Evolutionary conservation across 2,113 vertebrate species (phyloP).

Genomic region (Tragelaphus buxtoni): DNA sequence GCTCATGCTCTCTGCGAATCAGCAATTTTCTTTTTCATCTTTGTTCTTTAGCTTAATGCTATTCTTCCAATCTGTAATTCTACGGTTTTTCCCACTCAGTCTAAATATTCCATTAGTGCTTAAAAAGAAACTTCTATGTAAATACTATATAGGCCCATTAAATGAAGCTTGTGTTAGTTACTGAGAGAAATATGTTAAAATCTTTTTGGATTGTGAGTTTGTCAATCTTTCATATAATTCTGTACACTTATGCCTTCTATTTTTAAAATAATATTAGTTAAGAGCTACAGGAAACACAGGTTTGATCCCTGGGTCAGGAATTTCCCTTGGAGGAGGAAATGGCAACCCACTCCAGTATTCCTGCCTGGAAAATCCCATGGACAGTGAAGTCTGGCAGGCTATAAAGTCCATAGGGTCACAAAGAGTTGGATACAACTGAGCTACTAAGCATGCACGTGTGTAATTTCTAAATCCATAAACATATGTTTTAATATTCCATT

Average conservation of each 20-base stretch:
- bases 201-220: neutral
- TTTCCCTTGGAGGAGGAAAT: neutral
- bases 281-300: neutral
- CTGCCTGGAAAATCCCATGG: neutral
- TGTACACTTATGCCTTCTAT: neutral
- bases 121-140: constrained; percentile 10
- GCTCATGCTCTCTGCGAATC: neutral
- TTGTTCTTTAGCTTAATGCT: neutral
- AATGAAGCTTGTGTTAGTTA: neutral
- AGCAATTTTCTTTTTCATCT: neutral
- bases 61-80: neutral
- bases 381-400: neutral
- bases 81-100: neutral
- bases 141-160: neutral
- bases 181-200: neutral
- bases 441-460: neutral
- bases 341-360: neutral
- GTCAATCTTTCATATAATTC: neutral
- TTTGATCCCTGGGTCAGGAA: neutral
- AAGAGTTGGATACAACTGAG: neutral
- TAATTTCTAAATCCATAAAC: neutral
- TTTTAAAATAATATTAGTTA: neutral
- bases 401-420: neutral
- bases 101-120: neutral
- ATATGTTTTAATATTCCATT: neutral